These are phyloP conservation scores for Tenebrosternarchus preto DNA, from an alignment of 2,113 vertebrate species.

Conservation along the genomic window DNA sequence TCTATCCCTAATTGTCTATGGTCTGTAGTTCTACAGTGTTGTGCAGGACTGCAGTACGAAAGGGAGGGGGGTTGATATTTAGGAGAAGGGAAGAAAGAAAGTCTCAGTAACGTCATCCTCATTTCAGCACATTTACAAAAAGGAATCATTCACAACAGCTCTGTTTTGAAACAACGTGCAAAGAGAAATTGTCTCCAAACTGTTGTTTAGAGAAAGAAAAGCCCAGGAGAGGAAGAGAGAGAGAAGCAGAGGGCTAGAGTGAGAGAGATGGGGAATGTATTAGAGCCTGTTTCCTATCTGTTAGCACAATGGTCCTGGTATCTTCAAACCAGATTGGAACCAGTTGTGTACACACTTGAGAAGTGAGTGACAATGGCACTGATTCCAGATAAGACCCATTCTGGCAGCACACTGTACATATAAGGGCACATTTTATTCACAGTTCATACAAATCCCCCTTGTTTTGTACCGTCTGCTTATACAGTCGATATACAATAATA, in stretches of 20 bases:
- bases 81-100: conserved; percentile 8
- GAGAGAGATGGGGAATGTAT: conserved; percentile 8
- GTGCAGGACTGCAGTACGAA: conserved; percentile 8
- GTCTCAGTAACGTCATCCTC: neutral
- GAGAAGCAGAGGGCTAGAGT: neutral
- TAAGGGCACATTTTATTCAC: conserved; percentile 16
- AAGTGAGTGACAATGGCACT: conserved; percentile 47
- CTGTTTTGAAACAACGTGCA: conserved; percentile 42
- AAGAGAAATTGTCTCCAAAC: conserved; percentile 40
- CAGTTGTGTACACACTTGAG: conserved; percentile 45
- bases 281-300: conserved; percentile 51
- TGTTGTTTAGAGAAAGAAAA: conserved; percentile 33
- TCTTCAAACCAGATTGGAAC: conserved; percentile 41
- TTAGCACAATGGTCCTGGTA: conserved; percentile 35
- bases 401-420: conserved; percentile 30
- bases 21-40: conserved; percentile 28
- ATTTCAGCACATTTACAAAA: conserved; percentile 40
- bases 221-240: neutral
- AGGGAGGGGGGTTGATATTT: conserved; percentile 9
- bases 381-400: conserved; percentile 44
- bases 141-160: conserved; percentile 43
- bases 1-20: conserved; percentile 7
- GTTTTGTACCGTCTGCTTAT: neutral
- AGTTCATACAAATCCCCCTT: conserved; percentile 1
- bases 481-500: neutral